A percentile compares a stretch with the other conserved stretches of the same genome.
phyloP scores from a whole-genome alignment of 2,113 vertebrate genomes.

The Odocoileus virginianus region DNA sequence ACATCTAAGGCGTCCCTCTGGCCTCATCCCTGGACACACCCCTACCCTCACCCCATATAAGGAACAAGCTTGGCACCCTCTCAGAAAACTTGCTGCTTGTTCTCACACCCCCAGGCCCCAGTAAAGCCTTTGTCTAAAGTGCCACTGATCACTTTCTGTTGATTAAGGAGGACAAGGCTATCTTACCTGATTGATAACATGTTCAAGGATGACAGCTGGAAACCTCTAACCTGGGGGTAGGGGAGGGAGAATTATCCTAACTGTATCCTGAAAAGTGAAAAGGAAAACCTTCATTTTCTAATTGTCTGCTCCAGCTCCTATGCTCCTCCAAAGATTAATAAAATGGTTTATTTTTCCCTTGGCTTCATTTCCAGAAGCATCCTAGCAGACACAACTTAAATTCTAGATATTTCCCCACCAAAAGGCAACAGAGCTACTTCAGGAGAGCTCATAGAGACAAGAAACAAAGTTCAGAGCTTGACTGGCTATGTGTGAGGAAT shows the following conservation, averaged over 20 bases:
- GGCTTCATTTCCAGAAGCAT: not conserved
- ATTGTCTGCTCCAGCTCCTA: not conserved
- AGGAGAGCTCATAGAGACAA: not conserved
- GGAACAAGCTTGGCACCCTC: not conserved
- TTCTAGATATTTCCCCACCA: not conserved
- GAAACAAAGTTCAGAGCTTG: not conserved
- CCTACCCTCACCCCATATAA: not conserved
- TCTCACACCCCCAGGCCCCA: not conserved
- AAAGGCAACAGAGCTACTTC: not conserved
- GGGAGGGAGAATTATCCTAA: not conserved
- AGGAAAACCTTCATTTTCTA: not conserved
- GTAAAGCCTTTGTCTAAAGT: not conserved
- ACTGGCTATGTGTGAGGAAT: not conserved
- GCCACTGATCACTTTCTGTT: not conserved
- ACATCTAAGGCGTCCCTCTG: not conserved
- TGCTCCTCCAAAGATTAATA: not conserved
- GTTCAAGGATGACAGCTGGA: not conserved
- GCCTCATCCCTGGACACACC: not conserved
- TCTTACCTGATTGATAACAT: not conserved
- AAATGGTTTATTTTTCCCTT: not conserved
- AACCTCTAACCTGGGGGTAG: not conserved
- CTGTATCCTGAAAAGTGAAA: too few species aligned
- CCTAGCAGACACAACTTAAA: not conserved
- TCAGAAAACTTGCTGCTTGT: not conserved
- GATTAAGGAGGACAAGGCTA: not conserved